Percentiles rank a stretch among this genome's conserved stretches.
These are phyloP conservation scores for Odontesthes bonariensis DNA, from an alignment of 2,113 vertebrate species.

Conservation along the genomic window DNA sequence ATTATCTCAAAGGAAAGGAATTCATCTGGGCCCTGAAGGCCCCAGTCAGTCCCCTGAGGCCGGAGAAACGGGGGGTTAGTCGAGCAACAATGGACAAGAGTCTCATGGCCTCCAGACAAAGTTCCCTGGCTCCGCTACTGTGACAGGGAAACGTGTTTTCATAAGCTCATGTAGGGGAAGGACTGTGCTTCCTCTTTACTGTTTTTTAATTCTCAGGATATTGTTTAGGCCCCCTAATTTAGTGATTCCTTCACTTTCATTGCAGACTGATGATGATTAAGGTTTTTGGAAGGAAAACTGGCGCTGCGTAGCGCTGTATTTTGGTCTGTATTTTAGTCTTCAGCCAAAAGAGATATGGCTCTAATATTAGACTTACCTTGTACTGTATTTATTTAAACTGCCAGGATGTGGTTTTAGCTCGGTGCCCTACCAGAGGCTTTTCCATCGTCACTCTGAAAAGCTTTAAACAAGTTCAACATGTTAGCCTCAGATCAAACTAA, in stretches of 20 bases:
- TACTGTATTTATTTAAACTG: slow-evolving; percentile 65
- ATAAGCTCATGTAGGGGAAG: slow-evolving; percentile 31
- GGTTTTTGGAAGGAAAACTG: neutral
- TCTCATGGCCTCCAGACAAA: slow-evolving; percentile 75
- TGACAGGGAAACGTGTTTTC: slow-evolving; percentile 64
- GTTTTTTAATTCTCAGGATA: slow-evolving; percentile 21
- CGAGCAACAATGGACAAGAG: slow-evolving; percentile 71
- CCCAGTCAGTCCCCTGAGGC: slow-evolving; percentile 59
- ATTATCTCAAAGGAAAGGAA: slow-evolving; percentile 83
- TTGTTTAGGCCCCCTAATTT: slow-evolving; percentile 26
- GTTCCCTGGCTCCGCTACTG: slow-evolving; percentile 55
- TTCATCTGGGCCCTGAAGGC: slow-evolving; percentile 63
- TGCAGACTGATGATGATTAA: slow-evolving; percentile 5
- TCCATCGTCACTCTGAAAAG: slow-evolving; percentile 63
- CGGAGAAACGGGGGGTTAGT: slow-evolving; percentile 58
- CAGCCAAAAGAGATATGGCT: slow-evolving; percentile 44
- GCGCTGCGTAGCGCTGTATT: slow-evolving; percentile 14
- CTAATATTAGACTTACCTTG: slow-evolving; percentile 63
- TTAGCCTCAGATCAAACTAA: slow-evolving; percentile 62
- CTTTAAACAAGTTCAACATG: slow-evolving; percentile 75
- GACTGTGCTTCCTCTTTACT: slow-evolving; percentile 15
- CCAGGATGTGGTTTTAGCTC: slow-evolving; percentile 71
- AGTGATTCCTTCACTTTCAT: neutral
- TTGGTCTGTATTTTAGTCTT: slow-evolving; percentile 19
- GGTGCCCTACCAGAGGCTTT: slow-evolving; percentile 53